phyloP scores from a whole-genome alignment of 2,888 invertebrate genomes.

The Agriopis marginaria region DNA sequence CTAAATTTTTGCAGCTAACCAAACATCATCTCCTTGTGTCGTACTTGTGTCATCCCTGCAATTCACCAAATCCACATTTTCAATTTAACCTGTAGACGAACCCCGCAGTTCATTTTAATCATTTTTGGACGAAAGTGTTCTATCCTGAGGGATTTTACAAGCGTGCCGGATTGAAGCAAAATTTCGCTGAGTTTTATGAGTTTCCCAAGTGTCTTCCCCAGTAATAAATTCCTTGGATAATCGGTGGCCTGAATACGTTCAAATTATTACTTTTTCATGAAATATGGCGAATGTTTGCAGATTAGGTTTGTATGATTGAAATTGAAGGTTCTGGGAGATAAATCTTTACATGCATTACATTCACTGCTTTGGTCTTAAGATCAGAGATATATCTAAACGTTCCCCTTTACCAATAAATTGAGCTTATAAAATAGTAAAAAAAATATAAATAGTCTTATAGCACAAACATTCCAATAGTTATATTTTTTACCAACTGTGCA shows the following conservation, averaged over 20 bases:
- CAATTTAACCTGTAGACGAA: slow-evolving; percentile 43
- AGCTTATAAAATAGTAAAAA: background rate
- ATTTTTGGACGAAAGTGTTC: slow-evolving; percentile 35
- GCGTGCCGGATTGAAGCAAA: slow-evolving; percentile 34
- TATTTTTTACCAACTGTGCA: too few species aligned
- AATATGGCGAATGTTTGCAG: slow-evolving; percentile 29
- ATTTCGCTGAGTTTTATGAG: slow-evolving; percentile 43
- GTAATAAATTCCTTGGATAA: slow-evolving; percentile 42
- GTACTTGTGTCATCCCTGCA: background rate
- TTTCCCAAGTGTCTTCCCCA: slow-evolving; percentile 33
- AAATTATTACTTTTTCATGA: slow-evolving; percentile 41
- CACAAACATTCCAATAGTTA: too few species aligned
- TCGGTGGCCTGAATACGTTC: slow-evolving; percentile 36
- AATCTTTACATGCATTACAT: background rate
- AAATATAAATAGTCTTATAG: too few species aligned
- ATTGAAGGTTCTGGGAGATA: slow-evolving; percentile 1
- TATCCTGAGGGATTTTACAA: slow-evolving; percentile 27
- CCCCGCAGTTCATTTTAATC: slow-evolving; percentile 37
- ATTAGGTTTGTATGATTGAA: slow-evolving; percentile 15
- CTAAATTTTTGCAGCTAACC: background rate
- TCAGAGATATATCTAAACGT: too few species aligned
- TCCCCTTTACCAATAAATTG: too few species aligned
- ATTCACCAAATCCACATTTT: slow-evolving; percentile 44
- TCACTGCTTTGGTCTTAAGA: too few species aligned
- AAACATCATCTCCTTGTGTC: background rate